Conservation (phyloP, 2,888 invertebrate species). For the Drosophila atroscutellata region DNA sequence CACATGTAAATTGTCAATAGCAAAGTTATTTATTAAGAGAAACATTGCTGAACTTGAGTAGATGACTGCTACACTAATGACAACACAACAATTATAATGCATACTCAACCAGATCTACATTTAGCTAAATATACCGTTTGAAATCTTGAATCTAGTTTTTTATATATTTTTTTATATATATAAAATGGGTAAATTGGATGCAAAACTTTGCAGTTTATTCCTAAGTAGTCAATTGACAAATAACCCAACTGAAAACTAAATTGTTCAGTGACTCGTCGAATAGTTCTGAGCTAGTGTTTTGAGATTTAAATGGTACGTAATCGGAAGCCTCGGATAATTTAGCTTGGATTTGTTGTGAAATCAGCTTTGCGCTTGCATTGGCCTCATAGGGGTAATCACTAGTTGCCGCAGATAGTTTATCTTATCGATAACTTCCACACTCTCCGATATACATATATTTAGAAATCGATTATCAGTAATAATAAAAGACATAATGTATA, state of each 20-base stretch:
- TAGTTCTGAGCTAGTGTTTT: not conserved
- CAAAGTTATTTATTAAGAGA: not conserved
- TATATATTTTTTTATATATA: not conserved
- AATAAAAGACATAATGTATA: not conserved
- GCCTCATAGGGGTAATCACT: not conserved
- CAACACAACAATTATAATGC: not conserved
- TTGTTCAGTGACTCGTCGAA: not conserved
- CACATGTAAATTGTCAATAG: not conserved
- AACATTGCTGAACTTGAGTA: not conserved
- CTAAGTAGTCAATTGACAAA: not conserved
- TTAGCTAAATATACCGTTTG: slow-evolving; percentile 1
- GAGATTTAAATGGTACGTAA: not conserved
- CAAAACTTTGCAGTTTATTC: not conserved
- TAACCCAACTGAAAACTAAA: not conserved
- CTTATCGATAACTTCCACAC: not conserved
- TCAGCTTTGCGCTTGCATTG: too few species aligned
- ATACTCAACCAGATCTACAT: not conserved
- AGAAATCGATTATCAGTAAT: not conserved
- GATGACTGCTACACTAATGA: not conserved
- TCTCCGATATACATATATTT: not conserved
- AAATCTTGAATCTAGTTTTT: not conserved
- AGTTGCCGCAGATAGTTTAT: not conserved
- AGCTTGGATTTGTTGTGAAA: not conserved
- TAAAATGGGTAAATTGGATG: not conserved
- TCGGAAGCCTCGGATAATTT: not conserved